Conservation (phyloP, 2,888 invertebrate species). For the Ophion costatus region DNA sequence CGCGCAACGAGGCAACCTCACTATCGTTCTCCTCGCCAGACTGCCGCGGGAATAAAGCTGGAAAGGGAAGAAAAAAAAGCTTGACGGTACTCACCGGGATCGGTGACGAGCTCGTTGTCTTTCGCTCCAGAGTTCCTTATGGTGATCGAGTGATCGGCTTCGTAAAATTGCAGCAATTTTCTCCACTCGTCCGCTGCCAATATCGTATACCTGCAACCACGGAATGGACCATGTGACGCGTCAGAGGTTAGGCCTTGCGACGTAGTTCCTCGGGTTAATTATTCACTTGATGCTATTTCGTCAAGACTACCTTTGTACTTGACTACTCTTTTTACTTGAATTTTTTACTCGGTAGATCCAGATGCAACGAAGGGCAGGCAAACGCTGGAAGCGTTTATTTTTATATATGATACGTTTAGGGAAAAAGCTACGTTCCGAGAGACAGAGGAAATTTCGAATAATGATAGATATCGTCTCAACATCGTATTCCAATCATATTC, state of each 20-base stretch:
- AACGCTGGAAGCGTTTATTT: too few relatives aligned
- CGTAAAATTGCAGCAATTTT: constrained; percentile 78
- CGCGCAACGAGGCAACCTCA: constrained; percentile 11
- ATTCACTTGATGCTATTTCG: too few relatives aligned
- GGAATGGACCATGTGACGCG: neutral
- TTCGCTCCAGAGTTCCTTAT: constrained; percentile 68
- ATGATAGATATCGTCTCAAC: too few relatives aligned
- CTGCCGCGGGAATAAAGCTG: constrained; percentile 16
- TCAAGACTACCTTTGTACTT: too few relatives aligned
- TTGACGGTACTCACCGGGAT: constrained; percentile 73
- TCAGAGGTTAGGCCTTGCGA: neutral
- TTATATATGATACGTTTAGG: too few relatives aligned
- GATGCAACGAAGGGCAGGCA: too few relatives aligned
- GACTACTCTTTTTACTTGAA: too few relatives aligned
- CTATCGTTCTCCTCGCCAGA: constrained; percentile 46
- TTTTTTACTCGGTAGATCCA: too few relatives aligned
- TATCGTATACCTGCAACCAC: constrained; percentile 76
- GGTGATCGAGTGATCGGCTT: constrained; percentile 75
- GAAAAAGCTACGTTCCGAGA: too few relatives aligned
- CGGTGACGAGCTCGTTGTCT: constrained; percentile 67
- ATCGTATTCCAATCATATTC: too few relatives aligned
- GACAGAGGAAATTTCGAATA: too few relatives aligned
- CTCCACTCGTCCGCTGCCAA: constrained; percentile 79
- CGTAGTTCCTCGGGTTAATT: neutral
- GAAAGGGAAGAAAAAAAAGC: neutral